Percentiles rank a stretch among this genome's conserved stretches.
Conservation (phyloP, 2,113 vertebrate species). For the Lontra canadensis region DNA sequence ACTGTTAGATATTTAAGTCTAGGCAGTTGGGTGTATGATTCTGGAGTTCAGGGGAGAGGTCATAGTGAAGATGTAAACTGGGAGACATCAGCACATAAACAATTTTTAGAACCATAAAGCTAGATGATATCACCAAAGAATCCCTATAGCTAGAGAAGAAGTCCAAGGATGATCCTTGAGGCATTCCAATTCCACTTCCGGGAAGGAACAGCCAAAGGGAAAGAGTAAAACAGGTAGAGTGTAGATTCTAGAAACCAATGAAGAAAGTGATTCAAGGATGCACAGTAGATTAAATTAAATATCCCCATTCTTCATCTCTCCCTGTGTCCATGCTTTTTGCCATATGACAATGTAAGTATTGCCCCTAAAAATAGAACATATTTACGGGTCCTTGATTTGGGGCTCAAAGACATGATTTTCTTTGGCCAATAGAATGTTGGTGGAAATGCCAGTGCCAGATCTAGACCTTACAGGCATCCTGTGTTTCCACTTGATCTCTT, state of each 20-base stretch:
- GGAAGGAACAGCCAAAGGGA: background rate
- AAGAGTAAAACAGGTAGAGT: background rate
- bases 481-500: background rate
- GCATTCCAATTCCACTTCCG: background rate
- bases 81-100: background rate
- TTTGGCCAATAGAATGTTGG: background rate
- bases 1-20: background rate
- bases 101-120: conserved; percentile 1
- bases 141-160: background rate
- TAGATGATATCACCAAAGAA: background rate
- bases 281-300: background rate
- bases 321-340: background rate
- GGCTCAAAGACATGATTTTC: background rate
- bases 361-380: background rate
- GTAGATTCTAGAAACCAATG: background rate
- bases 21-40: background rate
- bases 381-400: background rate
- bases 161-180: background rate
- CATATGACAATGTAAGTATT: background rate
- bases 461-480: background rate
- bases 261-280: background rate
- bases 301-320: background rate
- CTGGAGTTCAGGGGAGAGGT: background rate
- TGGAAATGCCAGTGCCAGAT: background rate
- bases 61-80: background rate